These are phyloP conservation scores for Polydrusus tereticollis DNA, from an alignment of 2,888 invertebrate genomes.

Conservation along the genomic window DNA sequence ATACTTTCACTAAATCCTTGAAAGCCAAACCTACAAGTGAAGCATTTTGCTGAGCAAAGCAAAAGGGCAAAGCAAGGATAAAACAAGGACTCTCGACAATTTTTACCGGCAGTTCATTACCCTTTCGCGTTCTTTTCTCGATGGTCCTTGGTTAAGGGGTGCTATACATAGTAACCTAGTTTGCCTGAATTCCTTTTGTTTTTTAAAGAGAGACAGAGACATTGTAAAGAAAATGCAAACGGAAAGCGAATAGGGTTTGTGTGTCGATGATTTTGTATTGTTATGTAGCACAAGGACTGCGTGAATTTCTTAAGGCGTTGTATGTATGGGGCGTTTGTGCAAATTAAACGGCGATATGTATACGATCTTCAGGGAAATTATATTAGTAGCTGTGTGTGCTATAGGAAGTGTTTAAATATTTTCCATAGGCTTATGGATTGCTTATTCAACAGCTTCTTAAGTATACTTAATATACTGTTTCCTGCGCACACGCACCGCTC, in stretches of 20 bases:
- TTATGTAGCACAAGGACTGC: no score
- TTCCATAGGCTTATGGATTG: no score
- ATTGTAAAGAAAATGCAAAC: background rate
- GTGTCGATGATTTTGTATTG: background rate
- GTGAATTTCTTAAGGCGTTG: no score
- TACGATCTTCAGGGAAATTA: no score
- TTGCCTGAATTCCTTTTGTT: conserved; percentile 21
- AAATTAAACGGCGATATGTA: no score
- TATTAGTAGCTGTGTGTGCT: no score
- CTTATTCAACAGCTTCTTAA: no score
- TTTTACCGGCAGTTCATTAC: conserved; percentile 49
- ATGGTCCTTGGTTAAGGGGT: conserved; percentile 41
- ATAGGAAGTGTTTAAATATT: no score
- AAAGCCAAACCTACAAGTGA: conserved; percentile 26
- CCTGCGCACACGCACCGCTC: no score
- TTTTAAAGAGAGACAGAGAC: background rate
- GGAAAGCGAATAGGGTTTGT: background rate
- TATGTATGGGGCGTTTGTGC: no score
- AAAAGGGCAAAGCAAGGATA: conserved; percentile 46
- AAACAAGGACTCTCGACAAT: conserved; percentile 46
- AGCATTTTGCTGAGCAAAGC: conserved; percentile 31
- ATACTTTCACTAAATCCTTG: conserved; percentile 24
- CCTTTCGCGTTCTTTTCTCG: conserved; percentile 43
- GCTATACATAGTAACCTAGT: conserved; percentile 35
- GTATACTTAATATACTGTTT: no score